Conservation (phyloP, 2,113 vertebrate species). For the Alaudala cheleensis region DNA sequence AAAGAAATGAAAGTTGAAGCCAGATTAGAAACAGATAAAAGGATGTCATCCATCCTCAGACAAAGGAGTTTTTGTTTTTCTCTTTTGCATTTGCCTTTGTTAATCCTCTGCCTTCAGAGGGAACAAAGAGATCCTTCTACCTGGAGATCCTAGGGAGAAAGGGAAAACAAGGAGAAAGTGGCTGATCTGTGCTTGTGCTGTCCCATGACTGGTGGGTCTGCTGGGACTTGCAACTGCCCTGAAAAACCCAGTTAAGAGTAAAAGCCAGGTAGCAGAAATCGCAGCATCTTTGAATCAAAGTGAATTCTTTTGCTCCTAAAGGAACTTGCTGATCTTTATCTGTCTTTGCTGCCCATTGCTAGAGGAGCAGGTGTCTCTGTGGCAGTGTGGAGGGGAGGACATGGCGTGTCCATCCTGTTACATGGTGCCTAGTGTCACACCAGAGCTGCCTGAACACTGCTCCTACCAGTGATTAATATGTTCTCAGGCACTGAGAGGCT, state of each 20-base stretch:
- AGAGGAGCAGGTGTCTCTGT: not conserved
- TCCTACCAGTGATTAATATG: not conserved
- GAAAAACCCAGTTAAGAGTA: not conserved
- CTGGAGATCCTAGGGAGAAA: not conserved
- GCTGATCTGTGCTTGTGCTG: not conserved
- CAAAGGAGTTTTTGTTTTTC: constrained; percentile 36
- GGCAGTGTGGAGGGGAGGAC: not conserved
- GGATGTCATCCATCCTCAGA: constrained; percentile 29
- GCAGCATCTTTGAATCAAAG: not conserved
- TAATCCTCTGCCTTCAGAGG: constrained; percentile 37
- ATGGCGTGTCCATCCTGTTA: fast-evolving
- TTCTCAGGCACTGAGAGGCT: not conserved
- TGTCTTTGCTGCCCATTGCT: not conserved
- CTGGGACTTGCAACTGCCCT: not conserved
- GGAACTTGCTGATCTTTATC: not conserved
- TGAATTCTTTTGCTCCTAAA: fast-evolving
- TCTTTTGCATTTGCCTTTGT: constrained; percentile 17
- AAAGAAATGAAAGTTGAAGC: constrained; percentile 52
- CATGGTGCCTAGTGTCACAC: not conserved
- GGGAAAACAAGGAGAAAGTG: not conserved
- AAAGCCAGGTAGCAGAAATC: not conserved
- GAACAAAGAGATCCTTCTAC: constrained; percentile 35
- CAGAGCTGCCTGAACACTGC: not conserved
- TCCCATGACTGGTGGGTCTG: fast-evolving
- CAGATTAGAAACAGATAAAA: constrained; percentile 54